These are phyloP conservation scores for Balanococcus diminutus DNA, from an alignment of 2,888 invertebrate species.

Conservation along the genomic window DNA sequence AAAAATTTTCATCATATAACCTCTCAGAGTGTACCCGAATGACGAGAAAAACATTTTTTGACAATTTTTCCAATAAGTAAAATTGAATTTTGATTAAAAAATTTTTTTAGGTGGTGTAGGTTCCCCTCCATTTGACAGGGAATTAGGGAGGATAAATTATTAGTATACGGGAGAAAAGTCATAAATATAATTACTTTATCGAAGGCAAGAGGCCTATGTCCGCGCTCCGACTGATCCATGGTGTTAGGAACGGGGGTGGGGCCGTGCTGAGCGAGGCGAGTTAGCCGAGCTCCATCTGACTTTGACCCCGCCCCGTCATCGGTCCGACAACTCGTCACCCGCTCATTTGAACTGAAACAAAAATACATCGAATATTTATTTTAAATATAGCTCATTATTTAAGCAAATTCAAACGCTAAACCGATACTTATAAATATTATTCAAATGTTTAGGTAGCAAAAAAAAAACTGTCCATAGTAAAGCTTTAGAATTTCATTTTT, in stretches of 20 bases:
- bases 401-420: not conserved
- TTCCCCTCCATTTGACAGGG: too few relatives aligned
- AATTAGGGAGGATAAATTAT: too few relatives aligned
- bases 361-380: slow-evolving; percentile 9
- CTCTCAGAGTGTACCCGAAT: too few relatives aligned
- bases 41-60: too few relatives aligned
- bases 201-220: slow-evolving; percentile 72
- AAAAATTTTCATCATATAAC: too few relatives aligned
- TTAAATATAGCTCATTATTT: not conserved
- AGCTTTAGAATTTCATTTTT: not conserved
- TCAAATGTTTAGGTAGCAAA: too few relatives aligned
- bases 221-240: slow-evolving; percentile 62
- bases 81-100: too few relatives aligned
- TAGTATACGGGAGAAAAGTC: not conserved
- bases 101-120: too few relatives aligned
- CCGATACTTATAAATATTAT: too few relatives aligned
- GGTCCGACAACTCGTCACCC: slow-evolving; percentile 71
- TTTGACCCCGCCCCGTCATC: slow-evolving; percentile 82
- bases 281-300: slow-evolving; percentile 86
- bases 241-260: slow-evolving; percentile 63
- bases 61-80: too few relatives aligned
- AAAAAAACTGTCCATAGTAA: not conserved
- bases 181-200: slow-evolving; percentile 68
- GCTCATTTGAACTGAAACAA: slow-evolving; percentile 70
- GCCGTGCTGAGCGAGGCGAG: slow-evolving; percentile 74